Base-by-base conservation (phyloP, 1,140 invertebrate genomes). In the Drusus annulatus region DNA sequence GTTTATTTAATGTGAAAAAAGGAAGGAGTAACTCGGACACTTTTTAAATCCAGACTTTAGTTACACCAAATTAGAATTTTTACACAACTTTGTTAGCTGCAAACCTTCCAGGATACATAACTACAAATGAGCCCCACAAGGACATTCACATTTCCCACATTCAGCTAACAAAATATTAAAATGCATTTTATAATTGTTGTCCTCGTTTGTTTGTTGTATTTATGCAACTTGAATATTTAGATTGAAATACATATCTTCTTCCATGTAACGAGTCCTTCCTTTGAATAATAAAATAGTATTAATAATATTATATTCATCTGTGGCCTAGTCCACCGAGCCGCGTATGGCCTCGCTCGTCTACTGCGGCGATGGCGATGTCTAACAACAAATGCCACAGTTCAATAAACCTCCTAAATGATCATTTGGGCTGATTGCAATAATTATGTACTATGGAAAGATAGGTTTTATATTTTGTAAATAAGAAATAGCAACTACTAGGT, bases 401-500 rank as follows among this genome's bases (percentile, higher is more conserved):
- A 63, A 63, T 63, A 31, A 23, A 21, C 17, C 25, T 63, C 15
- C 60, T 31, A 17, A 17, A 54, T 54, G n/a, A 17, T 25, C 19
- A 25, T 62, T 62, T 54, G 69, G 69, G 69, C 69, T 52, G 69
- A 73, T 52, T 73, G 69, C 69, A 73, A 73, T 73, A 73, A 73
- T 17, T 45, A 45, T 45, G 16, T 68, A 68, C 63, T 68, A 68
- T n/a, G 28, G 19, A 21, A 36, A 16, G 23, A 21, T 75, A 75
- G 73, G 45, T 75, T 75, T 75, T 75, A 31, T 75, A 75, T 75
- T 75, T 75, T 75, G 73, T 75, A 58, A n/a, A 51, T 62, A 63
- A 63, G 60, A 45, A 54, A 78, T 63, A 23, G 58, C 28, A 78
- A 52, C 36, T 50, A 45, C 28, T 51, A 76, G 28, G 16, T 63